phyloP scores from a whole-genome alignment of 2,888 invertebrate genomes.

The Julus scandinavius region DNA sequence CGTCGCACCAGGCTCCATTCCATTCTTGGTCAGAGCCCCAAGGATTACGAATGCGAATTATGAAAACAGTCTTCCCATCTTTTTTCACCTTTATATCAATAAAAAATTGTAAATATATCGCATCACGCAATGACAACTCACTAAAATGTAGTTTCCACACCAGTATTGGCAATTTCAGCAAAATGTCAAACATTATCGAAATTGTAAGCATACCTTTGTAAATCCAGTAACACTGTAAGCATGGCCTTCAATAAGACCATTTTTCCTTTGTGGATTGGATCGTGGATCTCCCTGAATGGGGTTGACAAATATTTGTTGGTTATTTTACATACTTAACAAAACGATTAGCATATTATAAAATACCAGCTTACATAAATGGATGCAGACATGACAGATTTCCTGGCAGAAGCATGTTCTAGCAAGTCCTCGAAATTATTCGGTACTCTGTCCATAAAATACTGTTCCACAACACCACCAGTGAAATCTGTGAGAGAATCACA shows the following conservation, averaged over 20 bases:
- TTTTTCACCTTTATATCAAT: neutral
- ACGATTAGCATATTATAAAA: neutral
- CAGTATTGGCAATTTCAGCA: neutral
- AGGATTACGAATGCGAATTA: constrained; percentile 48
- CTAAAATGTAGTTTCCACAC: too few relatives aligned
- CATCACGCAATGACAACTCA: too few relatives aligned
- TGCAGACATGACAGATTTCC: constrained; percentile 92
- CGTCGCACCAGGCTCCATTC: constrained; percentile 53
- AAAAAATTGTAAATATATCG: neutral
- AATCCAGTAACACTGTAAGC: constrained; percentile 93
- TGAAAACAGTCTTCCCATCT: neutral
- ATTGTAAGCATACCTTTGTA: constrained; percentile 71
- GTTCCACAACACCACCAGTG: constrained; percentile 93
- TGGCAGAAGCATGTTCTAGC: constrained; percentile 87
- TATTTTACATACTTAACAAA: neutral
- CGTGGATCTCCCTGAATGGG: constrained; percentile 48
- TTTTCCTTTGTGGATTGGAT: constrained; percentile 60
- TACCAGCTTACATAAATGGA: constrained; percentile 78
- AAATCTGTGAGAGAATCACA: constrained; percentile 99
- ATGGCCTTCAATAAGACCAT: constrained; percentile 89
- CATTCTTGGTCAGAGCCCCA: constrained; percentile 40
- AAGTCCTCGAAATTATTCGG: constrained; percentile 89
- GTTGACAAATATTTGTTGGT: neutral
- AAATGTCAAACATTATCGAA: neutral
- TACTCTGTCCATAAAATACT: constrained; percentile 85